Evolutionary conservation across 2,888 invertebrate genomes (phyloP).

Genomic region (Erpobdella octoculata): DNA sequence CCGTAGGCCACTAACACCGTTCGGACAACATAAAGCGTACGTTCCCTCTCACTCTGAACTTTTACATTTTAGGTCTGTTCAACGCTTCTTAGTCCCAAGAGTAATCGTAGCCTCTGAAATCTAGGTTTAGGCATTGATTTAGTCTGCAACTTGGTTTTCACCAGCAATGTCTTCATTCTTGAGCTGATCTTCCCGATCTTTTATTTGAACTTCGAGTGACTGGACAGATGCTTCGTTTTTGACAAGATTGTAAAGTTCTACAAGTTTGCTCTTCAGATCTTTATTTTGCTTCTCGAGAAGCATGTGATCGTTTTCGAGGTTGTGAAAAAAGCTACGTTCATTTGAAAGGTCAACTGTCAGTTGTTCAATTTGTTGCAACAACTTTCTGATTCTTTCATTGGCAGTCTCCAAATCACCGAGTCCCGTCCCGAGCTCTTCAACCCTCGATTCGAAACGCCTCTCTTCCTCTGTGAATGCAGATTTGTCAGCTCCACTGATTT

Average conservation of each 20-base stretch:
- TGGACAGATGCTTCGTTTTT: constrained; percentile 87
- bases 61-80: too few species aligned
- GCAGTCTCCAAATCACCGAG: constrained; percentile 81
- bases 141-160: too few species aligned
- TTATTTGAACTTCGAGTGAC: constrained; percentile 80
- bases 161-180: too few species aligned
- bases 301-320: constrained; percentile 80
- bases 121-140: too few species aligned
- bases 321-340: constrained; percentile 81
- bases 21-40: too few species aligned
- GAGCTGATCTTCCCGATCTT: constrained; percentile 87
- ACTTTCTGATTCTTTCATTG: constrained; percentile 61
- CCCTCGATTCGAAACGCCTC: constrained; percentile 84
- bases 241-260: constrained; percentile 85
- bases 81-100: too few species aligned
- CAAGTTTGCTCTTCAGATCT: constrained; percentile 76
- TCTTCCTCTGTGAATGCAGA: constrained; percentile 68
- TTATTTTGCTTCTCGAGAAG: constrained; percentile 72
- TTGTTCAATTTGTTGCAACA: constrained; percentile 63
- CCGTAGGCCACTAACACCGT: too few species aligned
- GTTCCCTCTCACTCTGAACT: too few species aligned
- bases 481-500: too few species aligned
- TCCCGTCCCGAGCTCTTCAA: constrained; percentile 88
- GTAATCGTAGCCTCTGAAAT: too few species aligned
- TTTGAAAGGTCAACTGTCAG: constrained; percentile 63